These are phyloP conservation scores for Ectemnius continuus DNA, from an alignment of 2,888 invertebrate species.

Conservation along the genomic window DNA sequence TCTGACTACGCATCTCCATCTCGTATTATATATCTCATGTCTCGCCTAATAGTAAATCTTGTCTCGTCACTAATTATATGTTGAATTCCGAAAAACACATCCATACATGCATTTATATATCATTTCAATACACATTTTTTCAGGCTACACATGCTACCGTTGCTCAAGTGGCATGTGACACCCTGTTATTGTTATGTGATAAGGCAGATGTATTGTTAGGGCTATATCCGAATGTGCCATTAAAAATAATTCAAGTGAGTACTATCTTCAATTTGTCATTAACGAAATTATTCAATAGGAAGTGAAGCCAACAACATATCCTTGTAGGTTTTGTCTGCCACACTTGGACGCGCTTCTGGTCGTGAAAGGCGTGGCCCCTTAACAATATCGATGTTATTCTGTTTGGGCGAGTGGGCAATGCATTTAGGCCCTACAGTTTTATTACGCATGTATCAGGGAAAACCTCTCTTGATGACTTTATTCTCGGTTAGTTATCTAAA, in stretches of 20 bases:
- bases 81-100: neutral
- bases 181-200: conserved; percentile 87
- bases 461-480: conserved; percentile 83
- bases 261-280: neutral
- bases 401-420: conserved; percentile 97
- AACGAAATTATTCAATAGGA: no score
- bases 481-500: conserved; percentile 81
- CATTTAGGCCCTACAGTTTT: conserved; percentile 85
- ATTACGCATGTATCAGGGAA: conserved; percentile 80
- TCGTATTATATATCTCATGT: conserved; percentile 28
- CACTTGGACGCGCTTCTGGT: conserved; percentile 79
- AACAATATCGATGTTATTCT: conserved; percentile 89
- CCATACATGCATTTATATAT: no score
- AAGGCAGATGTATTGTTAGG: conserved; percentile 86
- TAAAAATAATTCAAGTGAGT: conserved; percentile 81
- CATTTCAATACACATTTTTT: conserved; percentile 19
- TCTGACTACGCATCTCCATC: conserved; percentile 20
- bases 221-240: conserved; percentile 86
- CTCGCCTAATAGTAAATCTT: conserved; percentile 18
- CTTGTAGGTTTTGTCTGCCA: conserved; percentile 78
- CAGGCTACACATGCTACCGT: conserved; percentile 80
- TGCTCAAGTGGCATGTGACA: conserved; percentile 91
- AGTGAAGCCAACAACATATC: neutral
- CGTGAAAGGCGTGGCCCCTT: conserved; percentile 80
- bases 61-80: conserved; percentile 26